Evolutionary conservation across 2,113 vertebrate genomes (phyloP).

Genomic region (Herpailurus yagouaroundi): DNA sequence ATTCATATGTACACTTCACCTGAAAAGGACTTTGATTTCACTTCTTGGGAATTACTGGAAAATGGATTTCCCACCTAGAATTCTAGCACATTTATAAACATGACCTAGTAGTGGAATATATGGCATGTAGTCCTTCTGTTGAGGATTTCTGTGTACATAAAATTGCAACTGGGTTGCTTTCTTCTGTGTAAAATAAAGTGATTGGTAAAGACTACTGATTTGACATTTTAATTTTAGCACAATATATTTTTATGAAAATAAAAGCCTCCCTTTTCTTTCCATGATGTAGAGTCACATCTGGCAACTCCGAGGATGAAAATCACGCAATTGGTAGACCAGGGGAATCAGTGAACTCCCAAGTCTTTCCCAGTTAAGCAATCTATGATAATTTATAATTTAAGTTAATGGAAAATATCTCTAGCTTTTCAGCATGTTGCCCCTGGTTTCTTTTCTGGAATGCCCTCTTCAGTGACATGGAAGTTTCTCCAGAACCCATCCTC

Average conservation of each 20-base stretch:
- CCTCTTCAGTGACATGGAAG: not conserved
- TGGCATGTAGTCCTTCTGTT: not conserved
- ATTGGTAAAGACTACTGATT: not conserved
- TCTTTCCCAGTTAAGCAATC: not conserved
- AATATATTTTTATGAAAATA: not conserved
- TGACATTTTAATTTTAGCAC: not conserved
- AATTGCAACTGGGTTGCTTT: not conserved
- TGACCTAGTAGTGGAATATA: not conserved
- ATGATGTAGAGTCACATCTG: not conserved
- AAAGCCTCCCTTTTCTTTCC: not conserved
- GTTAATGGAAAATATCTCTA: not conserved
- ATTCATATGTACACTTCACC: not conserved
- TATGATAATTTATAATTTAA: not conserved
- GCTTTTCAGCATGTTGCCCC: not conserved
- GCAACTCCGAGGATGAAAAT: not conserved
- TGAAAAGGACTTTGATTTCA: not conserved
- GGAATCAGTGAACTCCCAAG: not conserved
- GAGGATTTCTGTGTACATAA: not conserved
- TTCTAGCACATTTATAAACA: not conserved
- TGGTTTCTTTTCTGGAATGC: not conserved
- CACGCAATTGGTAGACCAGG: not conserved
- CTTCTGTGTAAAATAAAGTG: not conserved
- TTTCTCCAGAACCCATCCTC: not conserved
- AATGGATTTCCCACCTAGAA: not conserved
- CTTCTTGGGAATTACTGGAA: not conserved